Percentiles rank a stretch among this genome's conserved stretches.
Evolutionary conservation across 2,113 vertebrate genomes (phyloP).

Genomic region (Cranoglanis bouderius): DNA sequence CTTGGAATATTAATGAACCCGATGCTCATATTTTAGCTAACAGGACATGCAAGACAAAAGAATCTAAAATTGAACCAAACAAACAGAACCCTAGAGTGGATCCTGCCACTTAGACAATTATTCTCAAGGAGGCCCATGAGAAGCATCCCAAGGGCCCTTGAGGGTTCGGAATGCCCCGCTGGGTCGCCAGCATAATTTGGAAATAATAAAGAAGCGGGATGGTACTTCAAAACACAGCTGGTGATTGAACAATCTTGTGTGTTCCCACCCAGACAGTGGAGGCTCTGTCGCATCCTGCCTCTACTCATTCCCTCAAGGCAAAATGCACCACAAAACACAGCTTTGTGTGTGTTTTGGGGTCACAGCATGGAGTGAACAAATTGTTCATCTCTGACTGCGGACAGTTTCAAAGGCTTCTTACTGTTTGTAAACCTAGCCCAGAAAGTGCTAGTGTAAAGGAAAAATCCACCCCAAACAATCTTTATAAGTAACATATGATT

Average conservation of each 20-base stretch:
- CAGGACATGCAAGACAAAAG: not conserved
- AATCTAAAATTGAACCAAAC: conserved; percentile 44
- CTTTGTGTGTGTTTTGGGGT: conserved; percentile 45
- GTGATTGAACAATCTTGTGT: conserved; percentile 54
- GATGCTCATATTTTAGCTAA: not conserved
- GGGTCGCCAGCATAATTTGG: conserved; percentile 61
- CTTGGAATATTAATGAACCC: not conserved
- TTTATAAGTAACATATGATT: not conserved
- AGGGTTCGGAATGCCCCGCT: conserved; percentile 55
- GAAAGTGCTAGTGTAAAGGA: not conserved
- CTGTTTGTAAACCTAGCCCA: not conserved
- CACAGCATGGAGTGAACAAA: conserved; percentile 32
- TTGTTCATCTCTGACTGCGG: conserved; percentile 24
- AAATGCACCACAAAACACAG: conserved; percentile 19
- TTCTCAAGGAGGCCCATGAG: conserved; percentile 60
- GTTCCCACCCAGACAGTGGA: conserved; percentile 37
- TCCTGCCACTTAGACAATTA: conserved; percentile 60
- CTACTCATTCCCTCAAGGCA: conserved; percentile 31
- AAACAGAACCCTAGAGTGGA: conserved; percentile 37
- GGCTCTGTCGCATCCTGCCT: conserved; percentile 26
- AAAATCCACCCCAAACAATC: not conserved
- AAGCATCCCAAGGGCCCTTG: conserved; percentile 57
- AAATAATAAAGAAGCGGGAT: conserved; percentile 58
- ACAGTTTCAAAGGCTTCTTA: not conserved
- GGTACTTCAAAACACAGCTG: conserved; percentile 67